A percentile compares a stretch with the other conserved stretches of the same genome.
These are phyloP conservation scores for Sebastes minor DNA, from an alignment of 2,797 vertebrate genomes.

Conservation along the genomic window DNA sequence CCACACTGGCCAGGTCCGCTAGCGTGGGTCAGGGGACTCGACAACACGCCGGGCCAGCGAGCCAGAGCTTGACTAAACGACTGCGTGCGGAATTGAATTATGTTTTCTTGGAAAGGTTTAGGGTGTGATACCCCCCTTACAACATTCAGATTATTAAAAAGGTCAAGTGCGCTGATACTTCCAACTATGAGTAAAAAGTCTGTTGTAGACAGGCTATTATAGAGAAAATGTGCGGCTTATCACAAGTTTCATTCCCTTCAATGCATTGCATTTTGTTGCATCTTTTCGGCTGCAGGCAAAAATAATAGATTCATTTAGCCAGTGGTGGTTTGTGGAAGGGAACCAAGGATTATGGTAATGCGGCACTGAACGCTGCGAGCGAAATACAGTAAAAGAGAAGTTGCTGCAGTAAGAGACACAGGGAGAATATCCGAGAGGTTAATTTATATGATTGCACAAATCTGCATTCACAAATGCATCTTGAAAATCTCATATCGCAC, in stretches of 20 bases:
- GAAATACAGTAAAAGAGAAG: constrained; percentile 74
- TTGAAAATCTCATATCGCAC: constrained; percentile 36
- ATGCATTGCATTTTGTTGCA: constrained; percentile 81
- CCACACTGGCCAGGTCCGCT: constrained; percentile 62
- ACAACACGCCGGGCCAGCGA: constrained; percentile 26
- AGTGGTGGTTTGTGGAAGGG: constrained; percentile 81
- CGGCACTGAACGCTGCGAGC: constrained; percentile 70
- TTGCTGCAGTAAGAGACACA: constrained; percentile 66
- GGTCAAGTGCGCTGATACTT: constrained; percentile 58
- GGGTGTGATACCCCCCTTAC: constrained; percentile 17
- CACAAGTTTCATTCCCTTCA: constrained; percentile 69
- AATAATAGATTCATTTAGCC: constrained; percentile 85
- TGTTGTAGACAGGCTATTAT: constrained; percentile 54
- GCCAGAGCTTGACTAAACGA: constrained; percentile 21
- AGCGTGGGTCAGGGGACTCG: constrained; percentile 43
- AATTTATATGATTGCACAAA: constrained; percentile 73
- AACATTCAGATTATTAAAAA: constrained; percentile 41
- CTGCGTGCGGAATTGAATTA: constrained; percentile 23
- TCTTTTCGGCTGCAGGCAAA: constrained; percentile 77
- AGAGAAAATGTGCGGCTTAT: constrained; percentile 63
- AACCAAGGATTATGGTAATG: constrained; percentile 84
- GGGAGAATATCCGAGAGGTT: constrained; percentile 70
- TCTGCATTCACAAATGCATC: constrained; percentile 61
- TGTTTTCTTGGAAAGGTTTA: neutral
- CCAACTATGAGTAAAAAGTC: constrained; percentile 26